These are phyloP conservation scores for Epiblema foenella DNA, from an alignment of 2,888 invertebrate genomes.

Conservation along the genomic window DNA sequence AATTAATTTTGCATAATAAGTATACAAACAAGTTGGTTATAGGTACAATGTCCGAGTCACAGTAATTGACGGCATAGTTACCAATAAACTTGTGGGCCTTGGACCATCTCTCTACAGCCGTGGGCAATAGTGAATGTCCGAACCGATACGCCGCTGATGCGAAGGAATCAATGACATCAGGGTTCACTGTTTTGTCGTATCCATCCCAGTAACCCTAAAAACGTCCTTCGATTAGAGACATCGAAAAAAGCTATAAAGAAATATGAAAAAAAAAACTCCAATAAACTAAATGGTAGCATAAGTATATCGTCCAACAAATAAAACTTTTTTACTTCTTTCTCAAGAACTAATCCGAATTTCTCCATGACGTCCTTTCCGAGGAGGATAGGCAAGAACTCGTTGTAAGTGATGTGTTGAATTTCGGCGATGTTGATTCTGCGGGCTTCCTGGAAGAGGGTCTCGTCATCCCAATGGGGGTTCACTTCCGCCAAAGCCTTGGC, in stretches of 20 bases:
- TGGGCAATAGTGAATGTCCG: slow-evolving; percentile 95
- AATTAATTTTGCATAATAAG: slow-evolving; percentile 8
- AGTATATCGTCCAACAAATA: slow-evolving; percentile 3
- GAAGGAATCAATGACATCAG: slow-evolving; percentile 94
- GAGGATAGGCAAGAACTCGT: slow-evolving; percentile 95
- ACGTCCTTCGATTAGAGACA: slow-evolving; percentile 18
- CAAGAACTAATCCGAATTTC: slow-evolving; percentile 93
- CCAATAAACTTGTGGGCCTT: slow-evolving; percentile 97
- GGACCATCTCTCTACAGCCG: slow-evolving; percentile 96
- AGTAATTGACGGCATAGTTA: slow-evolving; percentile 62
- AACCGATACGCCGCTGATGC: slow-evolving; percentile 97
- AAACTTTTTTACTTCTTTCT: slow-evolving; percentile 86
- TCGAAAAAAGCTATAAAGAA: neutral
- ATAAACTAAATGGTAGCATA: too few relatives aligned
- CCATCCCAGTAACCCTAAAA: slow-evolving; percentile 92
- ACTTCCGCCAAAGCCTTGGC: slow-evolving; percentile 90
- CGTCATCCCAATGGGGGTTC: slow-evolving; percentile 97
- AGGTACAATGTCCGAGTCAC: slow-evolving; percentile 7
- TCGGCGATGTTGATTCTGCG: slow-evolving; percentile 93
- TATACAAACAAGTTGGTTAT: neutral
- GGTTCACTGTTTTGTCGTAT: slow-evolving; percentile 93
- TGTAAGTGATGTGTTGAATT: slow-evolving; percentile 95
- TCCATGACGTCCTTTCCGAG: slow-evolving; percentile 96
- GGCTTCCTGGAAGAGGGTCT: slow-evolving; percentile 94
- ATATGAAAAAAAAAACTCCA: neutral